A percentile compares a stretch with the other conserved stretches of the same genome.
These are phyloP conservation scores for Limonius californicus DNA, from an alignment of 1,140 invertebrate genomes.

Conservation along the genomic window DNA sequence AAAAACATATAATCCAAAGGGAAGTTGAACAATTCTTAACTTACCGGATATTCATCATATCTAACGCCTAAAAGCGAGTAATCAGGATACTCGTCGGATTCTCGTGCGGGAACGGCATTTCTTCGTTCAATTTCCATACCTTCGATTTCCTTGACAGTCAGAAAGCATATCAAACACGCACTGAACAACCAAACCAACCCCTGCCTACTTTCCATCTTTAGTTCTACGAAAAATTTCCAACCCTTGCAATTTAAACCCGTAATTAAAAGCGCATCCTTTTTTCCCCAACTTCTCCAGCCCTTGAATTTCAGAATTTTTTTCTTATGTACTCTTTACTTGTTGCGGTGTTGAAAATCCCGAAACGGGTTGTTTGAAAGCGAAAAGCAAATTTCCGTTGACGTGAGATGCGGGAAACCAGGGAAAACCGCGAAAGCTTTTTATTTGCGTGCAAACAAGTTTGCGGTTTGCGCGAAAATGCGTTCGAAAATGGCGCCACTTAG, in stretches of 20 bases:
- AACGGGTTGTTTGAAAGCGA: neutral
- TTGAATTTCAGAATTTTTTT: no score
- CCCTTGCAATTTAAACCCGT: no score
- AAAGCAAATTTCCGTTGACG: neutral
- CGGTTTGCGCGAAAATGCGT: neutral
- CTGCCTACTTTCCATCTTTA: neutral
- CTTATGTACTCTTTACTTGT: no score
- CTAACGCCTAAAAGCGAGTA: neutral
- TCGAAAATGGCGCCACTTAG: neutral
- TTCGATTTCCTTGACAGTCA: neutral
- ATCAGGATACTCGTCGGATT: neutral
- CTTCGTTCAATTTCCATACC: neutral
- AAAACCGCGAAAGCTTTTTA: neutral
- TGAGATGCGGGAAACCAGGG: neutral
- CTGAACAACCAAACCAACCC: neutral
- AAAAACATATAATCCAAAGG: no score
- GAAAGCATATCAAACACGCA: neutral
- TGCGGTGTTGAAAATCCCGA: no score
- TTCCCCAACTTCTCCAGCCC: neutral
- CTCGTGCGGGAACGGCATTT: neutral
- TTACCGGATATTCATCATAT: neutral
- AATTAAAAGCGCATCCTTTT: neutral
- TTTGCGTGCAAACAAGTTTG: neutral
- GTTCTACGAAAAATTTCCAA: no score
- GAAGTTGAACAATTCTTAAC: no score